Percentiles rank a stretch among this genome's conserved stretches.
These are phyloP conservation scores for Thaumetopoea pityocampa DNA, from an alignment of 1,140 invertebrate species.

Conservation along the genomic window DNA sequence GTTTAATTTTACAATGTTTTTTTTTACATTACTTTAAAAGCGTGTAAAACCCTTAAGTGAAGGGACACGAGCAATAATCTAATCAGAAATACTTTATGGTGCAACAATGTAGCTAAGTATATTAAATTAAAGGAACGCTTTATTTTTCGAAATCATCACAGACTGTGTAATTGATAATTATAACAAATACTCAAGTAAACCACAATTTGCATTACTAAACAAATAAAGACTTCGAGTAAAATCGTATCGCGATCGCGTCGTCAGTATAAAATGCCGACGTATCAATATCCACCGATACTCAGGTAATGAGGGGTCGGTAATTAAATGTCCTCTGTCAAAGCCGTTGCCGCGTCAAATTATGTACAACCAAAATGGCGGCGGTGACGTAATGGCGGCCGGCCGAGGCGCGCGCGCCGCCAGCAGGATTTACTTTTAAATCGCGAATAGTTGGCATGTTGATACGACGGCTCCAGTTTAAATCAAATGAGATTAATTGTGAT, in stretches of 20 bases:
- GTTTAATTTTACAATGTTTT: too few relatives aligned
- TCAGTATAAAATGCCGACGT: conserved; percentile 25
- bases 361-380: conserved; percentile 46
- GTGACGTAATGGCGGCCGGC: conserved; percentile 29
- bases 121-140: too few relatives aligned
- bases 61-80: too few relatives aligned
- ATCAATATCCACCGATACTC: conserved; percentile 63
- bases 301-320: conserved; percentile 72
- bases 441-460: conserved; percentile 22
- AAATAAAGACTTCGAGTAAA: background rate
- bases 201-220: background rate
- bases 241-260: conserved; percentile 37
- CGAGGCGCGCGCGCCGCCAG: conserved; percentile 25
- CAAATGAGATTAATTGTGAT: conserved; percentile 15
- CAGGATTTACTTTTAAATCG: conserved; percentile 28
- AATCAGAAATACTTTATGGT: too few relatives aligned
- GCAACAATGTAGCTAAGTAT: too few relatives aligned
- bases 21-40: too few relatives aligned
- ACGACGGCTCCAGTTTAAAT: conserved; percentile 9
- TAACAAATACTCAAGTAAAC: too few relatives aligned
- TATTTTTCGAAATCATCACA: too few relatives aligned
- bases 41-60: too few relatives aligned
- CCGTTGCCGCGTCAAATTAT: conserved; percentile 61
- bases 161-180: too few relatives aligned
- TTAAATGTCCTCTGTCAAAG: conserved; percentile 71